Evolutionary conservation across 2,888 invertebrate genomes (phyloP).

Genomic region (Copidosoma aretas): DNA sequence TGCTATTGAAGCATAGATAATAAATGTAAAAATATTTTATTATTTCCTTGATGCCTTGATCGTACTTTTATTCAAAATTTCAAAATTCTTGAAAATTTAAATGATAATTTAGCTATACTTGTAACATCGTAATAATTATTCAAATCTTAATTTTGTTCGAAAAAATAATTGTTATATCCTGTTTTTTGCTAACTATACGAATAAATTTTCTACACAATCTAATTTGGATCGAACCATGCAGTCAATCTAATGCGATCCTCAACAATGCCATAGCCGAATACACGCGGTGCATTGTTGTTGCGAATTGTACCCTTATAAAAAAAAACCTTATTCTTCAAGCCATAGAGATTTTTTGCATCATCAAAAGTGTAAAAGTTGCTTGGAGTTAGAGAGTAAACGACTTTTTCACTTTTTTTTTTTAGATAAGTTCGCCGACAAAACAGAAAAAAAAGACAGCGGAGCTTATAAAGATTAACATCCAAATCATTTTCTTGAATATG

Average conservation of each 20-base stretch:
- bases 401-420: background rate
- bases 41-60: too few species aligned
- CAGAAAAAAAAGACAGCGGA: background rate
- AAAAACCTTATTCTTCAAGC: background rate
- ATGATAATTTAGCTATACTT: background rate
- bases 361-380: background rate
- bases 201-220: background rate
- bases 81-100: background rate
- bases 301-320: slow-evolving; percentile 10
- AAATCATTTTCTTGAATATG: slow-evolving; percentile 3
- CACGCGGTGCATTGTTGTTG: background rate
- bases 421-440: slow-evolving; percentile 4
- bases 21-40: too few species aligned
- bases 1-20: too few species aligned
- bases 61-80: too few species aligned
- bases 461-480: background rate
- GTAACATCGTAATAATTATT: background rate
- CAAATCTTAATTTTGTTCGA: background rate
- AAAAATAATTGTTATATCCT: too few species aligned
- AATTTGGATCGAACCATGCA: background rate
- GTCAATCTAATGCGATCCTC: background rate
- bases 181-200: too few species aligned
- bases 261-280: slow-evolving; percentile 6
- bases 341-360: background rate
- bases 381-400: background rate